Conservation (phyloP, 2,888 invertebrate genomes). For the Prionchulus punctatus region DNA sequence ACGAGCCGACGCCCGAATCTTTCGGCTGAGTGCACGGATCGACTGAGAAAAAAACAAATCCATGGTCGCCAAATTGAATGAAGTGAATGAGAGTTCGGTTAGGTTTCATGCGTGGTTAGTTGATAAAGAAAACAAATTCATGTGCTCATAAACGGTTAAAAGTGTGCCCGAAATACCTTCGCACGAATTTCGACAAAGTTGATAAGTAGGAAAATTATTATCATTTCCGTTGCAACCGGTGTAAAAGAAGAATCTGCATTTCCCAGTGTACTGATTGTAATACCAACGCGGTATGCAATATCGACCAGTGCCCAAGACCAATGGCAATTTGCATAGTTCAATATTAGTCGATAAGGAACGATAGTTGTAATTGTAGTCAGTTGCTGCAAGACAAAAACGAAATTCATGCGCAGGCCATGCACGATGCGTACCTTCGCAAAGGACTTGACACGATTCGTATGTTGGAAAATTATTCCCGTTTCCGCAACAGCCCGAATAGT, state of each 20-base stretch:
- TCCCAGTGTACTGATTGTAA: neutral
- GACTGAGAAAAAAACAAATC: slow-evolving; percentile 16
- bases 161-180: slow-evolving; percentile 1
- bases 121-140: no score
- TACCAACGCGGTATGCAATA: slow-evolving; percentile 3
- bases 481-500: slow-evolving; percentile 32
- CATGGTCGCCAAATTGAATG: neutral
- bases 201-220: slow-evolving; percentile 1
- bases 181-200: neutral
- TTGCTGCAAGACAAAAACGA: no score
- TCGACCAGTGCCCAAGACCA: neutral
- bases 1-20: slow-evolving; percentile 25
- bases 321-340: neutral
- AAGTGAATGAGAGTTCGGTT: no score
- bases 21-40: slow-evolving; percentile 24
- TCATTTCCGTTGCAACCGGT: neutral
- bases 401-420: no score
- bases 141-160: no score
- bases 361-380: no score
- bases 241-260: neutral
- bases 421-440: slow-evolving; percentile 24
- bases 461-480: slow-evolving; percentile 31
- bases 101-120: no score
- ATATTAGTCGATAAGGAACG: no score
- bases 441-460: slow-evolving; percentile 25